Evolutionary conservation across 2,797 vertebrate species (phyloP).

Genomic region (Sphaeramia orbicularis): DNA sequence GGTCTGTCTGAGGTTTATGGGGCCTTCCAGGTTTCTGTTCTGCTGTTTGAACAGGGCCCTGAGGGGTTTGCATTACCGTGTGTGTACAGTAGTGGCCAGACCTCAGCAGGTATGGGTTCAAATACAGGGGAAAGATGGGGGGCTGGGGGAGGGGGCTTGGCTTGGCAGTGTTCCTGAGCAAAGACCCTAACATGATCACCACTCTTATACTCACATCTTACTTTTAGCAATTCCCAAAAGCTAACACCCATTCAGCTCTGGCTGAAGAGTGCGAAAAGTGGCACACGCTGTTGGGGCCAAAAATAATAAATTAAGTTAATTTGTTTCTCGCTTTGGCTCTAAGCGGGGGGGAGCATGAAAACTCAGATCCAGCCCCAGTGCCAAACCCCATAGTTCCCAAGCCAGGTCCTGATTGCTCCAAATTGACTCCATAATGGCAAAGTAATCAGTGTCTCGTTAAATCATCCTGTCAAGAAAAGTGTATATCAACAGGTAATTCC

Average conservation of each 20-base stretch:
- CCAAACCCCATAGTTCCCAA: slow-evolving; percentile 65
- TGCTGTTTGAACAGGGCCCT: slow-evolving; percentile 62
- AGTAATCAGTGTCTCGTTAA: slow-evolving; percentile 67
- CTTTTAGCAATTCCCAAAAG: slow-evolving; percentile 68
- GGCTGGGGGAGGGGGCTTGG: neutral
- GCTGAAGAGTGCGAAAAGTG: slow-evolving; percentile 65
- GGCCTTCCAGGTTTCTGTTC: slow-evolving; percentile 32
- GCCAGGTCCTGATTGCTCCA: slow-evolving; percentile 51
- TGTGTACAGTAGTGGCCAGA: slow-evolving; percentile 65
- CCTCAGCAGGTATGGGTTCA: slow-evolving; percentile 78
- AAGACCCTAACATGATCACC: slow-evolving; percentile 56
- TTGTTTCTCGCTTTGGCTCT: slow-evolving; percentile 65
- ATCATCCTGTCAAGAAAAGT: slow-evolving; percentile 44
- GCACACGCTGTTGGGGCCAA: slow-evolving; percentile 70
- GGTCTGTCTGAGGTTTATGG: slow-evolving; percentile 50
- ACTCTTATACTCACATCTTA: slow-evolving; percentile 35
- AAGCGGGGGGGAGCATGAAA: slow-evolving; percentile 41
- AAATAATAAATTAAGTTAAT: slow-evolving; percentile 83
- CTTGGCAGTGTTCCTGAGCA: slow-evolving; percentile 68
- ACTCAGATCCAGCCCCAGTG: slow-evolving; percentile 56
- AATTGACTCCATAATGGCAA: slow-evolving; percentile 54
- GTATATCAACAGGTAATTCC: slow-evolving; percentile 18
- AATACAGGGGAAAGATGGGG: slow-evolving; percentile 30
- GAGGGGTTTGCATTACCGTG: slow-evolving; percentile 60
- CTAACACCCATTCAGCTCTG: slow-evolving; percentile 52